Evolutionary conservation across 2,797 vertebrate genomes (phyloP).

Genomic region (Meda fulgida): DNA sequence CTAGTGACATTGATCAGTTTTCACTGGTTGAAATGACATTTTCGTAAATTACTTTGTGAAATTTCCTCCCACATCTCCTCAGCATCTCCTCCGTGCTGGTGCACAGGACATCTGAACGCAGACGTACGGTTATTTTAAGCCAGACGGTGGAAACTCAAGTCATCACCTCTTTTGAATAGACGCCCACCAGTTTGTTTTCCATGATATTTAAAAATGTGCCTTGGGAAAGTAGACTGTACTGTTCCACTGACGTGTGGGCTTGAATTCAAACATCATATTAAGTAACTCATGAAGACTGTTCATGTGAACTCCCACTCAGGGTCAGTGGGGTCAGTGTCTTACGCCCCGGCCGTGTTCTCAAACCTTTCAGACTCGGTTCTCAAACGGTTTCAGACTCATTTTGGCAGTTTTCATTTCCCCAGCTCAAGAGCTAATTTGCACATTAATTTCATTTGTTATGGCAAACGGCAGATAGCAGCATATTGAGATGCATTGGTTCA

Average conservation of each 20-base stretch:
- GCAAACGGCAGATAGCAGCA: slow-evolving; percentile 32
- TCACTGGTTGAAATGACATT: slow-evolving; percentile 41
- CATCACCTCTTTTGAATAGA: slow-evolving; percentile 48
- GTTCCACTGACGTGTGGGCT: slow-evolving; percentile 25
- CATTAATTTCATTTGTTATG: slow-evolving; percentile 48
- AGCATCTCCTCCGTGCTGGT: not conserved
- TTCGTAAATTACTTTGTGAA: slow-evolving; percentile 45
- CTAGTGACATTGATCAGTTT: slow-evolving; percentile 45
- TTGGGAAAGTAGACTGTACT: slow-evolving; percentile 25
- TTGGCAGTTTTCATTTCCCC: slow-evolving; percentile 34
- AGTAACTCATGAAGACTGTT: slow-evolving; percentile 10
- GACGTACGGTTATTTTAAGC: slow-evolving; percentile 26
- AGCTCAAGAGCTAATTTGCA: slow-evolving; percentile 42
- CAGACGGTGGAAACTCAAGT: slow-evolving; percentile 33
- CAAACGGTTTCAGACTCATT: not conserved
- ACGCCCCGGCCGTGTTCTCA: not conserved
- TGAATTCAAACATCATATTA: slow-evolving; percentile 32
- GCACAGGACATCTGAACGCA: slow-evolving; percentile 39
- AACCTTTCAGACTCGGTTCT: not conserved
- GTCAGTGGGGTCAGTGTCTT: slow-evolving; percentile 7
- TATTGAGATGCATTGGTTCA: slow-evolving; percentile 47
- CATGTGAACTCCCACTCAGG: slow-evolving; percentile 11
- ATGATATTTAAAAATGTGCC: slow-evolving; percentile 43
- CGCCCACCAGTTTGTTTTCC: slow-evolving; percentile 45
- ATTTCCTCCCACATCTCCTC: slow-evolving; percentile 43